Evolutionary conservation across 2,888 invertebrate species (phyloP).

Genomic region (Dynastes tityus): DNA sequence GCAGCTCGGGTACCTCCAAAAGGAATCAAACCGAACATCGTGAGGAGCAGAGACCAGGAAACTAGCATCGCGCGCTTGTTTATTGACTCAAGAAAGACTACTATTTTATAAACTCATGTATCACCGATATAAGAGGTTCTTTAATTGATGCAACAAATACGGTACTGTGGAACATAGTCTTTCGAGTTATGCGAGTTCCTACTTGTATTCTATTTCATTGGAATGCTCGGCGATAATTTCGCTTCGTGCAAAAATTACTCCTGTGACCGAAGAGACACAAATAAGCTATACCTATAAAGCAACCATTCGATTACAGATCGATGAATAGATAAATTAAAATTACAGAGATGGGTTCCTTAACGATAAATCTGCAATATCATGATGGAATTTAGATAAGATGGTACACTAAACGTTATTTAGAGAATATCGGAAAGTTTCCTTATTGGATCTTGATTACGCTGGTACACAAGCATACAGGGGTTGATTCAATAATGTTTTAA

Average conservation of each 20-base stretch:
- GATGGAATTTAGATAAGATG: background rate
- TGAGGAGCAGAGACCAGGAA: conserved; percentile 63
- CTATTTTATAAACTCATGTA: conserved; percentile 64
- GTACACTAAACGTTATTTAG: background rate
- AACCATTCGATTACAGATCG: conserved; percentile 34
- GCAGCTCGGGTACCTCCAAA: conserved; percentile 50
- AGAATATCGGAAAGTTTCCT: no score
- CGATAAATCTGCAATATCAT: conserved; percentile 3
- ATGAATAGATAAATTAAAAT: conserved; percentile 30
- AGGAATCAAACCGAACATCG: conserved; percentile 56
- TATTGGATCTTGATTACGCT: no score
- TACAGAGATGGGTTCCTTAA: conserved; percentile 7
- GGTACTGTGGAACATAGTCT: conserved; percentile 55
- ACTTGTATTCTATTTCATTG: conserved; percentile 55
- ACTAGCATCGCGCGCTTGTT: conserved; percentile 61
- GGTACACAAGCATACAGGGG: no score
- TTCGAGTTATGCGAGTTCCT: conserved; percentile 53
- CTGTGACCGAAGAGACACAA: conserved; percentile 19
- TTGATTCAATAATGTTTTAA: no score
- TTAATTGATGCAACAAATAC: conserved; percentile 66
- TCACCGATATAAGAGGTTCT: conserved; percentile 63
- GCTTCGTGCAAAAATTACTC: conserved; percentile 9
- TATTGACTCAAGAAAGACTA: conserved; percentile 62
- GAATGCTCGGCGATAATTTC: conserved; percentile 28
- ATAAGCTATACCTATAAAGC: conserved; percentile 18